phyloP scores from a whole-genome alignment of 2,113 vertebrate genomes.

The Arenaria interpres region DNA sequence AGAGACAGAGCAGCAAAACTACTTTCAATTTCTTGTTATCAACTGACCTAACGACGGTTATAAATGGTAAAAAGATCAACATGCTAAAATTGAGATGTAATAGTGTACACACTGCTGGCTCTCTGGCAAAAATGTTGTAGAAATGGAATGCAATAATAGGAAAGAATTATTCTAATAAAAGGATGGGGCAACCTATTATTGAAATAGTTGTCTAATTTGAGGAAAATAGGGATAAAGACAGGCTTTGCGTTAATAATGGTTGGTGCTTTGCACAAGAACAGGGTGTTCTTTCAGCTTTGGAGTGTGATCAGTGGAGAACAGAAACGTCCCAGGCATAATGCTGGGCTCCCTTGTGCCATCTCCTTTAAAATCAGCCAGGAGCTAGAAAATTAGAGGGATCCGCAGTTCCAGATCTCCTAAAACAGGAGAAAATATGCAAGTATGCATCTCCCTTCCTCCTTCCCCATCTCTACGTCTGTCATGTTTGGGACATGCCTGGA shows the following conservation, averaged over 20 bases:
- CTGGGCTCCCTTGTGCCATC: background rate
- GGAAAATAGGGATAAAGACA: conserved; percentile 18
- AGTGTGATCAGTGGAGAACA: background rate
- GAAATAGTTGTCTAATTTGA: conserved; percentile 3
- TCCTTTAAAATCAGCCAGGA: background rate
- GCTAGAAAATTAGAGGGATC: background rate
- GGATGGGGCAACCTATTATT: background rate
- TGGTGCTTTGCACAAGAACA: background rate
- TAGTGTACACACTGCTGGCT: background rate
- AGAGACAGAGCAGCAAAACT: background rate
- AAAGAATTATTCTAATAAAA: background rate
- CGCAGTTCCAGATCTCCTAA: background rate
- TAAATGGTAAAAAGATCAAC: background rate
- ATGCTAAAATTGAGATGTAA: background rate
- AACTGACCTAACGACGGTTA: background rate
- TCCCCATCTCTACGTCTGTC: background rate
- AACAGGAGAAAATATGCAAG: background rate
- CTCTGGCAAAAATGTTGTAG: background rate
- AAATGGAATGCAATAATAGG: background rate
- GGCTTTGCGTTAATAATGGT: background rate
- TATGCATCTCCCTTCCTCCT: accelerated
- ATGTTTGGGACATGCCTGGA: accelerated
- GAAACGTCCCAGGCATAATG: background rate
- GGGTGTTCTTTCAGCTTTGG: background rate
- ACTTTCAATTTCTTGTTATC: background rate